phyloP scores from a whole-genome alignment of 2,797 vertebrate species.

The Rhynchonycteris naso region DNA sequence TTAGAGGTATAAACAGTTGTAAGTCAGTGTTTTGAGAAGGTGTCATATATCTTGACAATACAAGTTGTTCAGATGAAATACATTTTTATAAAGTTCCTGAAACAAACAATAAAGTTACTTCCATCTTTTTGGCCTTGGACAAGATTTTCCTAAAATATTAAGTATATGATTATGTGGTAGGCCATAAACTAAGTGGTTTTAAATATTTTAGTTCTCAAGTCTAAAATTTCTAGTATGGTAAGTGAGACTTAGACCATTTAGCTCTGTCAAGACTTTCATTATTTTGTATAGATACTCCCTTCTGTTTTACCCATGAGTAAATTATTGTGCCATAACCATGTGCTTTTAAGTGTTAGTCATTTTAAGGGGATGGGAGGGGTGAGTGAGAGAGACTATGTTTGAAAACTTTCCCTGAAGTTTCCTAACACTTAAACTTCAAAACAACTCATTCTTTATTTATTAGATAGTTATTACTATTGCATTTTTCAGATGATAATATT shows the following conservation, averaged over 20 bases:
- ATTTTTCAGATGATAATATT: neutral
- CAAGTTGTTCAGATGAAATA: neutral
- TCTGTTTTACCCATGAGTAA: neutral
- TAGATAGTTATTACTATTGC: neutral
- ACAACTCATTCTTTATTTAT: neutral
- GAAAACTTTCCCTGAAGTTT: neutral
- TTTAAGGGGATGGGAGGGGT: neutral
- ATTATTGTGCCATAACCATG: rapidly evolving
- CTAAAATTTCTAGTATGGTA: neutral
- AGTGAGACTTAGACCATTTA: neutral
- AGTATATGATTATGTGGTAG: neutral
- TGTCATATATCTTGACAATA: neutral
- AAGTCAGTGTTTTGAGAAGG: neutral
- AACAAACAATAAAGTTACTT: neutral
- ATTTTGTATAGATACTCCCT: neutral
- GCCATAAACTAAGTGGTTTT: neutral
- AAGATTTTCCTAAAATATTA: neutral
- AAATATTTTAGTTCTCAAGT: neutral
- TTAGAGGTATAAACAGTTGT: neutral
- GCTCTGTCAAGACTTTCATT: neutral
- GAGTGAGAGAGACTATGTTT: neutral
- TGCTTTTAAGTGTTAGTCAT: neutral
- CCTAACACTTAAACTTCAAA: neutral
- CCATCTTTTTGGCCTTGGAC: neutral
- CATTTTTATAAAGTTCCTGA: neutral